phyloP scores from a whole-genome alignment of 2,888 invertebrate species.

The Embidobia sp. region DNA sequence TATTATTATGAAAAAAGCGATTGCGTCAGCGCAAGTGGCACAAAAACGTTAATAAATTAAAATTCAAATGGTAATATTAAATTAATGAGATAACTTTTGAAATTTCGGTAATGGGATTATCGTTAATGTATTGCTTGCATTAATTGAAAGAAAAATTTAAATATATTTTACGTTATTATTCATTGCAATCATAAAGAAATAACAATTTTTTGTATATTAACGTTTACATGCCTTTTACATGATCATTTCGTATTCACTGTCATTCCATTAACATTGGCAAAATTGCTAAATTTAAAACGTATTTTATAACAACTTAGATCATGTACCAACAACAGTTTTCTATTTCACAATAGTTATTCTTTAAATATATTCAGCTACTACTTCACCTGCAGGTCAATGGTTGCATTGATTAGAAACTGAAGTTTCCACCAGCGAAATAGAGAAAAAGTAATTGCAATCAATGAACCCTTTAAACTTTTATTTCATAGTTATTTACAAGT shows the following conservation, averaged over 20 bases:
- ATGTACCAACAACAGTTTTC: not conserved
- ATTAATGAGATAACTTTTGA: not conserved
- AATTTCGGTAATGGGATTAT: not conserved
- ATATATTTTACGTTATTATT: not conserved
- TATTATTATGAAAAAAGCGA: slow-evolving; percentile 8
- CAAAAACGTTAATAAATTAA: not conserved
- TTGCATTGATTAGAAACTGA: slow-evolving; percentile 48
- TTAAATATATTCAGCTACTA: slow-evolving; percentile 10
- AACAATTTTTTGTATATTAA: too few relatives aligned
- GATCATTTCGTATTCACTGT: too few relatives aligned
- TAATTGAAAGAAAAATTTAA: not conserved
- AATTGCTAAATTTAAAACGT: too few relatives aligned
- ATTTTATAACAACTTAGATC: slow-evolving; percentile 3
- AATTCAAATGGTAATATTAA: slow-evolving; percentile 6
- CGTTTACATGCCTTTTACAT: too few relatives aligned
- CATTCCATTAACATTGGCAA: too few relatives aligned
- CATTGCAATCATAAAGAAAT: too few relatives aligned
- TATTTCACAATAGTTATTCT: slow-evolving; percentile 3
- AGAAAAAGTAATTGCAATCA: slow-evolving; percentile 40
- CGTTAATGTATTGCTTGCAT: not conserved
- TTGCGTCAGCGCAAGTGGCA: not conserved
- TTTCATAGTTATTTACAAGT: slow-evolving; percentile 36
- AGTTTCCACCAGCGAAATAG: slow-evolving; percentile 22
- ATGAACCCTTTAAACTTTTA: slow-evolving; percentile 30
- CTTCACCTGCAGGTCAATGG: slow-evolving; percentile 12